Conservation (phyloP, 2,797 vertebrate species). For the Paratrypauchen microcephalus region DNA sequence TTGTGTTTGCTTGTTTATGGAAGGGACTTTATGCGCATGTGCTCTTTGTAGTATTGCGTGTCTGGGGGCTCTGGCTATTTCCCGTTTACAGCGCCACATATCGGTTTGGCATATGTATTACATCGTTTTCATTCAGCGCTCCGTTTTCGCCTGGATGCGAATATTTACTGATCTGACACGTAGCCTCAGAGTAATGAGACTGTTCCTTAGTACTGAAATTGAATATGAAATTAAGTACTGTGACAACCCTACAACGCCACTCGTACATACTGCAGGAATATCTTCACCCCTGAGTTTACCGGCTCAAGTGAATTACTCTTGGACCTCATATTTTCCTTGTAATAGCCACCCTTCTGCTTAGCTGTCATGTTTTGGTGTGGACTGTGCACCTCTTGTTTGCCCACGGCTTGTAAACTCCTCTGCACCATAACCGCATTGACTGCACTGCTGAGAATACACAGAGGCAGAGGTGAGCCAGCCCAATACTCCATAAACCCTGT, state of each 20-base stretch:
- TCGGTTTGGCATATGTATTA: too few species aligned
- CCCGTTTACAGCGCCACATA: too few species aligned
- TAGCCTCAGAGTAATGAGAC: too few species aligned
- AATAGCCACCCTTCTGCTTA: background rate
- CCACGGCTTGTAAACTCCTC: conserved; percentile 22
- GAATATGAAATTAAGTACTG: background rate
- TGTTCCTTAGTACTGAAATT: too few species aligned
- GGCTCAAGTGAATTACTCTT: conserved; percentile 11
- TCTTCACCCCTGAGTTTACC: background rate
- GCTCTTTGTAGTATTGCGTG: too few species aligned
- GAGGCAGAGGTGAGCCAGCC: conserved; percentile 21
- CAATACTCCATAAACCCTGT: conserved; percentile 11
- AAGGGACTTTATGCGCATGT: too few species aligned
- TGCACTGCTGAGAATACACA: conserved; percentile 29
- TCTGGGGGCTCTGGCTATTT: too few species aligned
- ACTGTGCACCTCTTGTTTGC: conserved; percentile 23
- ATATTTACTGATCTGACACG: too few species aligned
- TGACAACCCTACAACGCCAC: background rate
- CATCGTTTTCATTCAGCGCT: too few species aligned
- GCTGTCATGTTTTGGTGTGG: conserved; percentile 21
- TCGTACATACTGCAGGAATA: background rate
- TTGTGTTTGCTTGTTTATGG: too few species aligned
- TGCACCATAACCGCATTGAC: conserved; percentile 19
- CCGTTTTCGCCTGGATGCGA: too few species aligned
- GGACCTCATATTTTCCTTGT: background rate